phyloP scores from a whole-genome alignment of 2,888 invertebrate genomes.

The Melanostoma mellinum region DNA sequence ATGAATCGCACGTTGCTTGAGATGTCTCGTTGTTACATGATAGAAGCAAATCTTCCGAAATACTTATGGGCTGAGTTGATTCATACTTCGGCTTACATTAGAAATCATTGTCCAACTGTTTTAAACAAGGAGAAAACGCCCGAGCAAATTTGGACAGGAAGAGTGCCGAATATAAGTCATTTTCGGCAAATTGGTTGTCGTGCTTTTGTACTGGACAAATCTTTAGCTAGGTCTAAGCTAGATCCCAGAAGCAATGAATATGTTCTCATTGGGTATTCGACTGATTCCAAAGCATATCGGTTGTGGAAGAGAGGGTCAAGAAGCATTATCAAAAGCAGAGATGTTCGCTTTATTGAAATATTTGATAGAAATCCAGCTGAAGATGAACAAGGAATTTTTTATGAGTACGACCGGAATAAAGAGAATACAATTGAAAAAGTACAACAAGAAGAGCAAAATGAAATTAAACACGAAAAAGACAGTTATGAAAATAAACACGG shows the following conservation, averaged over 20 bases:
- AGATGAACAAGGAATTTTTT: no score
- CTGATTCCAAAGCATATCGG: no score
- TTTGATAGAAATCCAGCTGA: no score
- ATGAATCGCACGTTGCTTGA: conserved; percentile 63
- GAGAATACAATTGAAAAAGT: no score
- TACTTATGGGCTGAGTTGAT: conserved; percentile 66
- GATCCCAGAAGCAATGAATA: conserved; percentile 40
- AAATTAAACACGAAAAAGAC: no score
- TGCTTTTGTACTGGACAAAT: conserved; percentile 35
- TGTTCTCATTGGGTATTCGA: conserved; percentile 3
- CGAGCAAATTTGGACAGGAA: conserved; percentile 49
- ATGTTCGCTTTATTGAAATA: no score
- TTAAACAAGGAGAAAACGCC: conserved; percentile 49
- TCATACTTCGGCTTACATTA: conserved; percentile 45
- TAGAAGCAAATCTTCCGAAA: conserved; percentile 71
- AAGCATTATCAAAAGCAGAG: no score
- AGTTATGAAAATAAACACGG: no score
- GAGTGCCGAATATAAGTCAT: conserved; percentile 41
- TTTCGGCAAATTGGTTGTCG: conserved; percentile 40
- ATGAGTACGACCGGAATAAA: no score
- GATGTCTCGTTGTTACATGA: conserved; percentile 74
- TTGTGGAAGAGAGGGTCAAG: no score
- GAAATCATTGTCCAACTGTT: conserved; percentile 49
- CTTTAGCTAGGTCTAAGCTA: conserved; percentile 25
- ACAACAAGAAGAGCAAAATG: no score